A percentile compares a stretch with the other conserved stretches of the same genome.
Conservation (phyloP, 2,797 vertebrate genomes). For the Anableps anableps region DNA sequence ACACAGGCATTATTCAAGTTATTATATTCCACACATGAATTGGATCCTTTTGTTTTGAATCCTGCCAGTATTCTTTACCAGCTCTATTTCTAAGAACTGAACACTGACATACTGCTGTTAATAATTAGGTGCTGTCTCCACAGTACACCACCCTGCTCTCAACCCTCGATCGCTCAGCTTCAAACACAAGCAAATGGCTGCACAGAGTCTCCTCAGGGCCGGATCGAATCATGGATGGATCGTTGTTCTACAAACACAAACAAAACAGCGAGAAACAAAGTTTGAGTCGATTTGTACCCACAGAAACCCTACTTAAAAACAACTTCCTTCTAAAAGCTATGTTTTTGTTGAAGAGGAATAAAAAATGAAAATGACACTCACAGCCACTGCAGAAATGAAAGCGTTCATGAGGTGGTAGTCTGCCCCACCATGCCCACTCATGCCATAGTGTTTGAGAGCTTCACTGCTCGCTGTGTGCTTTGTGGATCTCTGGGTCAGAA, state of each 20-base stretch:
- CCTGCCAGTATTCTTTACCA: not conserved
- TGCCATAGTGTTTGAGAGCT: conserved; percentile 26
- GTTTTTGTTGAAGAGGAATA: not conserved
- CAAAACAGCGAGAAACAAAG: not conserved
- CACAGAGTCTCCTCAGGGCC: conserved; percentile 83
- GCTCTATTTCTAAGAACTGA: not conserved
- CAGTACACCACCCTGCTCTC: conserved; percentile 81
- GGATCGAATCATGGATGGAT: conserved; percentile 79
- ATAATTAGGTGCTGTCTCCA: conserved; percentile 8
- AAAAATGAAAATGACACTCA: conserved; percentile 60
- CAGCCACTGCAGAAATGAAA: conserved; percentile 85
- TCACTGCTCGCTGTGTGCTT: conserved; percentile 46
- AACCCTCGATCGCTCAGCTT: conserved; percentile 82
- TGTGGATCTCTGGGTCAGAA: conserved; percentile 75
- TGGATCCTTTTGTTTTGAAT: not conserved
- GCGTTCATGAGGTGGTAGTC: conserved; percentile 84
- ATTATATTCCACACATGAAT: not conserved
- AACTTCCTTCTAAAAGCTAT: not conserved
- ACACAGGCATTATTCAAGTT: not conserved
- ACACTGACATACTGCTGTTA: not conserved
- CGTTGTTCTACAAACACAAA: conserved; percentile 72
- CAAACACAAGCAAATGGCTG: conserved; percentile 87
- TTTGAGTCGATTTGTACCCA: too few species aligned
- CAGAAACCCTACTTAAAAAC: not conserved
- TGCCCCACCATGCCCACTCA: conserved; percentile 76